Evolutionary conservation across 2,113 vertebrate genomes (phyloP).

Genomic region (Hepsetus odoe): DNA sequence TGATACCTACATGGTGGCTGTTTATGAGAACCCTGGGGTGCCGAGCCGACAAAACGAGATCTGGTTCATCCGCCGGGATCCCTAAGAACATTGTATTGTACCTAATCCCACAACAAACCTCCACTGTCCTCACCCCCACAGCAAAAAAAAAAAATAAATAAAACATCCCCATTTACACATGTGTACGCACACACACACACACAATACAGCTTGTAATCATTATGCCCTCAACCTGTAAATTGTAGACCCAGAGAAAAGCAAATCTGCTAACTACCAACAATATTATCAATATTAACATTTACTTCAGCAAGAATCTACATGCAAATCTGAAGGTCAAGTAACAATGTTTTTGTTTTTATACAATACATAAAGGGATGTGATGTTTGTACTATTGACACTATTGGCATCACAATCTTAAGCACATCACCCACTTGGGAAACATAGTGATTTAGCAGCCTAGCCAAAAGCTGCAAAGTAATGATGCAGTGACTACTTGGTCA

Average conservation of each 20-base stretch:
- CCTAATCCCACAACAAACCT: too few species aligned
- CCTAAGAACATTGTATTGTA: conserved; percentile 44
- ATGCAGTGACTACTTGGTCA: not conserved
- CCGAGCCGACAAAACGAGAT: conserved; percentile 82
- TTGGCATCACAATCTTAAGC: not conserved
- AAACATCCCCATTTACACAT: not conserved
- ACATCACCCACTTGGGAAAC: not conserved
- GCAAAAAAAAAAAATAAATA: not conserved
- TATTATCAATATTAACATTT: too few species aligned
- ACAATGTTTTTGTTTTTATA: too few species aligned
- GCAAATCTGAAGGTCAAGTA: too few species aligned
- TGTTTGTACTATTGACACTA: not conserved
- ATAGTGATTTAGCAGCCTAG: not conserved
- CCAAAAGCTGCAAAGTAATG: not conserved
- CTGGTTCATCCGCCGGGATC: conserved; percentile 78
- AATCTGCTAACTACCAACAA: too few species aligned
- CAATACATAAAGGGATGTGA: not conserved
- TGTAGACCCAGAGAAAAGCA: too few species aligned
- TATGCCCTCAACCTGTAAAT: too few species aligned
- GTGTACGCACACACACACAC: too few species aligned
- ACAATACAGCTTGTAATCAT: too few species aligned
- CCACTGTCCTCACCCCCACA: not conserved
- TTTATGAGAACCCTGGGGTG: conserved; percentile 82
- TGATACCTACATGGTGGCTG: conserved; percentile 77
- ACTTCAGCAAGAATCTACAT: too few species aligned